Base-by-base conservation (phyloP, 2,113 vertebrate genomes). In the Scortum barcoo region DNA sequence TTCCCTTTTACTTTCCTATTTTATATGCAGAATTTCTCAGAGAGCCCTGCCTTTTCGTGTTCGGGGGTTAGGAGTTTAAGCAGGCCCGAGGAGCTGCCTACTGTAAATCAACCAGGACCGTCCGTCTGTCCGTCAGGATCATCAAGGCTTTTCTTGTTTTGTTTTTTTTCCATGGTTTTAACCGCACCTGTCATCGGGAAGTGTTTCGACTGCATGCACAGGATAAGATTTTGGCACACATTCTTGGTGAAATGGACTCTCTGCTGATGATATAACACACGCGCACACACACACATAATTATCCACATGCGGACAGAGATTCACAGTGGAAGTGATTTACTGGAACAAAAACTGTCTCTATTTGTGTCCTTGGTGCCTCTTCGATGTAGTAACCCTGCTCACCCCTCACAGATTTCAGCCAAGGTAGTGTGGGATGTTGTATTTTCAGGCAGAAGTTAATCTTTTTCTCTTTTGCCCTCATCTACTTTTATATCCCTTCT, bases 81-180 rank as follows among this genome's bases (percentile, higher is more conserved):
- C 57, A 65, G 76, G 62, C 68, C 67, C 0, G 56, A 63, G 60
- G 72, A 83, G 60, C 11, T 5, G 42, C 19, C 36, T 26, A 20
- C 30, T 62, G 72, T 67, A 51, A 78, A 73, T 5, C 42, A 61
- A 72, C 44, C 58, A 24, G 33, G 33, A 33, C 71, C 28, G 16
- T 76, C n/a, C n/a, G n/a, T n/a, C n/a, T n/a, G n/a, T n/a, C 71
- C 28, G 16, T 76, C 58, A 24, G 33, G 33, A 33, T 68, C 28
- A 12, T 76, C 26, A 17, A 63, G 61, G 56, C 70, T 76, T 28
- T 58, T 80, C 54, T 76, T 76, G 84, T 85, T 89, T 75, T 79
- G 78, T 50, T 76, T 76, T 81, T 85, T 89, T 75, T 79, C 71
- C 57, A 44, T 78, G 75, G 85, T 72, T 85, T 86, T 81, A 84